Percentiles rank a stretch among this genome's conserved stretches.
phyloP scores from a whole-genome alignment of 2,888 invertebrate genomes.

The Scaptomyza parva region DNA sequence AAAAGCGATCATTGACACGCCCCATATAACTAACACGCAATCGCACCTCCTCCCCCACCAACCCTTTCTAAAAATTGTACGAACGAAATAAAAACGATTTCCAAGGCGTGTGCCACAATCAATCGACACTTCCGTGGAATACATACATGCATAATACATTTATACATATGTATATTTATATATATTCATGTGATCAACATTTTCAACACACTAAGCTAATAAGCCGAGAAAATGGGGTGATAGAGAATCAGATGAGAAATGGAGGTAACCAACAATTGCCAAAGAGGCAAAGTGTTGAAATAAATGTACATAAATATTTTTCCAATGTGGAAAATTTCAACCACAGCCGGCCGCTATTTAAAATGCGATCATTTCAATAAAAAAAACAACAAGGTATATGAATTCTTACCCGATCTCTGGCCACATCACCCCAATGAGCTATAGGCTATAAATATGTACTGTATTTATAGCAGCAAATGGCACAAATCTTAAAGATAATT shows the following conservation, averaged over 20 bases:
- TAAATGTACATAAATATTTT: conserved; percentile 50
- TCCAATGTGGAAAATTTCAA: conserved; percentile 11
- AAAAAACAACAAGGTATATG: not conserved
- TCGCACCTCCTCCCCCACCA: not conserved
- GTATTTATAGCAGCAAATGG: conserved; percentile 56
- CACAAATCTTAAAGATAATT: conserved; percentile 27
- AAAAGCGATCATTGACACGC: conserved; percentile 17
- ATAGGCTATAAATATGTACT: conserved; percentile 46
- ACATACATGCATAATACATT: too few relatives aligned
- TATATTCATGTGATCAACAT: conserved; percentile 49
- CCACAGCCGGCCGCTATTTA: not conserved
- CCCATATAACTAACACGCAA: not conserved
- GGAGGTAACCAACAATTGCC: conserved; percentile 41
- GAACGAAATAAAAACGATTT: conserved; percentile 8
- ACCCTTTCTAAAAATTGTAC: not conserved
- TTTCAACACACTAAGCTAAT: conserved; percentile 72
- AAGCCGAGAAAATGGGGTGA: conserved; percentile 68
- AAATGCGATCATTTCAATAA: conserved; percentile 4
- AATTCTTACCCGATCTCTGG: not conserved
- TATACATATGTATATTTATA: conserved; percentile 8
- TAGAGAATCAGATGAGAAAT: too few relatives aligned
- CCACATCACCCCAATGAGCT: conserved; percentile 3
- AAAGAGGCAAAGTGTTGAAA: conserved; percentile 59
- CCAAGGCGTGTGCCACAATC: conserved; percentile 62
- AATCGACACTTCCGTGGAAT: conserved; percentile 60